These are phyloP conservation scores for Henricia sp. DNA, from an alignment of 53 echinoderm and acorn worm genomes.

Conservation along the genomic window DNA sequence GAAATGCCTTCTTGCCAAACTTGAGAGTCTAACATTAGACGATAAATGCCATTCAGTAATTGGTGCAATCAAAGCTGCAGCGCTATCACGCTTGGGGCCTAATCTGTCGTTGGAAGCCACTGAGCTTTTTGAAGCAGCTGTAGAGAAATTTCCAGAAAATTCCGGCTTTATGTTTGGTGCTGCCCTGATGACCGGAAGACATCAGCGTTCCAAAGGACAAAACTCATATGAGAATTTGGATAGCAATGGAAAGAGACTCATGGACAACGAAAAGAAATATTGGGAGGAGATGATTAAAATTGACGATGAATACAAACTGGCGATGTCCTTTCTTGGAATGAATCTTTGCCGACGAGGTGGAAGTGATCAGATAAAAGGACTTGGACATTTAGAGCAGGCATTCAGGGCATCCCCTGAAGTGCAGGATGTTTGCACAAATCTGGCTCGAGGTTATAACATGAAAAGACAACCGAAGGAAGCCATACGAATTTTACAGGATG, in stretches of 20 bases:
- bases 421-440: background rate
- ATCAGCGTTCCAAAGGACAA: background rate
- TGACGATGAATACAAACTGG: constrained; percentile 6
- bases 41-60: background rate
- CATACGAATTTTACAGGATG: background rate
- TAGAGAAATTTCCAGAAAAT: background rate
- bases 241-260: background rate
- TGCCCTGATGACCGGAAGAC: constrained; percentile 1
- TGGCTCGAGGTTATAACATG: background rate
- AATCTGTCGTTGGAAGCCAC: background rate
- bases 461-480: background rate
- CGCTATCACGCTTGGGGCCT: constrained; percentile 9
- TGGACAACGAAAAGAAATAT: constrained; percentile 16
- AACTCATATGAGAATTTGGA: background rate
- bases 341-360: background rate
- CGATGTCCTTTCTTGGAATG: constrained; percentile 16
- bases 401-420: background rate
- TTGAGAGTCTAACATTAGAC: background rate
- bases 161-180: constrained; percentile 8
- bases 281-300: background rate
- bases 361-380: background rate
- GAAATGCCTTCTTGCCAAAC: background rate
- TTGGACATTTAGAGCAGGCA: background rate
- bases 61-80: background rate
- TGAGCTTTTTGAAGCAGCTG: background rate